Percentiles rank a stretch among this genome's conserved stretches.
Evolutionary conservation across 2,888 invertebrate genomes (phyloP).

Genomic region (Tinea semifulvella): DNA sequence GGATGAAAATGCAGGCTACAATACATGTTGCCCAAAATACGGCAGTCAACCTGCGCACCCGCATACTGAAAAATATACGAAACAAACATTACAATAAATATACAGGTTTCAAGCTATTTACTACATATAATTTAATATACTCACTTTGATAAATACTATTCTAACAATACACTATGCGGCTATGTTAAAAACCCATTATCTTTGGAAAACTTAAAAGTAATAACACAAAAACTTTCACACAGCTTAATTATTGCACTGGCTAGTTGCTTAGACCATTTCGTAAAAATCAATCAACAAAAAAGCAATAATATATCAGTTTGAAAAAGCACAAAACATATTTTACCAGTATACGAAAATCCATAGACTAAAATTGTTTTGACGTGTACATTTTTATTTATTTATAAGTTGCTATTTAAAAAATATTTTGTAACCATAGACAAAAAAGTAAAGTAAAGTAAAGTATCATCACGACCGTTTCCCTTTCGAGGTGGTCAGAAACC

Average conservation of each 20-base stretch:
- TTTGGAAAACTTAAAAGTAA: background rate
- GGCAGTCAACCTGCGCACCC: constrained; percentile 64
- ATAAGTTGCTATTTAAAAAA: no score
- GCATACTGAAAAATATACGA: constrained; percentile 40
- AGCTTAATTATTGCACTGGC: background rate
- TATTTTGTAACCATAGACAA: no score
- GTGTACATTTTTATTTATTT: constrained; percentile 7
- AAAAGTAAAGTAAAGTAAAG: no score
- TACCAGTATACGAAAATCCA: background rate
- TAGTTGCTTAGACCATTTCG: background rate
- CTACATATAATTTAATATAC: background rate
- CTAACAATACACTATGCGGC: constrained; percentile 1
- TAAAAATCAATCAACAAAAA: background rate
- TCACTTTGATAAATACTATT: constrained; percentile 2
- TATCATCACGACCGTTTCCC: no score
- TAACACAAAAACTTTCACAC: background rate
- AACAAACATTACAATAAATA: background rate
- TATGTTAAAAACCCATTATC: background rate
- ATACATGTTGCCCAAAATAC: constrained; percentile 69
- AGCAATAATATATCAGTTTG: background rate
- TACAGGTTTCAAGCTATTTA: no score
- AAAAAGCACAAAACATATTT: background rate
- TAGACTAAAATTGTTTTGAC: constrained; percentile 5
- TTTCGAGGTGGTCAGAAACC: no score
- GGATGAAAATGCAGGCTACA: constrained; percentile 67